Evolutionary conservation across 2,888 invertebrate species (phyloP).

Genomic region (Anarsia innoxiella): DNA sequence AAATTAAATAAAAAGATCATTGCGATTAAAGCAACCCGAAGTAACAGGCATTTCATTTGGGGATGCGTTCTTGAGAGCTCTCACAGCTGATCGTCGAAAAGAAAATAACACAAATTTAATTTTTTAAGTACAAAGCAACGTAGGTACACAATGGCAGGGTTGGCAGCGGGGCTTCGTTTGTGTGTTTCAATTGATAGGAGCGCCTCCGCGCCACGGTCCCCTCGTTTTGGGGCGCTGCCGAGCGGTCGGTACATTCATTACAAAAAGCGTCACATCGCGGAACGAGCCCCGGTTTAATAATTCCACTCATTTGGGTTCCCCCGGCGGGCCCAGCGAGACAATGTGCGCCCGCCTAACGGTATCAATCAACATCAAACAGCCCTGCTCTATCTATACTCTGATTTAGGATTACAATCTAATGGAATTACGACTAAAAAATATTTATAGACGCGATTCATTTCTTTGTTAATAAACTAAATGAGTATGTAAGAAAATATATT

Average conservation of each 20-base stretch:
- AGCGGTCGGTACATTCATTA: conserved; percentile 58
- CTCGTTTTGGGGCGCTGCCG: conserved; percentile 24
- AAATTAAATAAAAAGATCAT: too few relatives aligned
- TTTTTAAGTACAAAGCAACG: conserved; percentile 38
- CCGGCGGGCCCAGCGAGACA: conserved; percentile 54
- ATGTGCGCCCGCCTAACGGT: conserved; percentile 68
- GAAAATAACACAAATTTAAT: conserved; percentile 30
- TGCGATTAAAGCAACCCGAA: too few relatives aligned
- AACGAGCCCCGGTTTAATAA: conserved; percentile 66
- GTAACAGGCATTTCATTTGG: too few relatives aligned
- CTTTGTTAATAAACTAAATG: too few relatives aligned
- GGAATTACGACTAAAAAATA: too few relatives aligned
- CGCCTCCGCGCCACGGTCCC: conserved; percentile 28
- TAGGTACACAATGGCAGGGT: conserved; percentile 39
- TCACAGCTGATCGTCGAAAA: conserved; percentile 29
- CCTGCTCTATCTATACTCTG: conserved; percentile 42
- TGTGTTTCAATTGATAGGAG: conserved; percentile 43
- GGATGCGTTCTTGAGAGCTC: neutral
- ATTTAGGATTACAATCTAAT: conserved; percentile 52
- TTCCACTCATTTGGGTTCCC: conserved; percentile 69
- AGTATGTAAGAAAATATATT: too few relatives aligned
- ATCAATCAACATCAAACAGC: conserved; percentile 75
- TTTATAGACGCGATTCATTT: too few relatives aligned
- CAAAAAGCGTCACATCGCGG: conserved; percentile 68
- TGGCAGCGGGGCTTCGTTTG: conserved; percentile 27